Evolutionary conservation across 1,140 invertebrate species (phyloP).

Genomic region (Parapsyche elsis): DNA sequence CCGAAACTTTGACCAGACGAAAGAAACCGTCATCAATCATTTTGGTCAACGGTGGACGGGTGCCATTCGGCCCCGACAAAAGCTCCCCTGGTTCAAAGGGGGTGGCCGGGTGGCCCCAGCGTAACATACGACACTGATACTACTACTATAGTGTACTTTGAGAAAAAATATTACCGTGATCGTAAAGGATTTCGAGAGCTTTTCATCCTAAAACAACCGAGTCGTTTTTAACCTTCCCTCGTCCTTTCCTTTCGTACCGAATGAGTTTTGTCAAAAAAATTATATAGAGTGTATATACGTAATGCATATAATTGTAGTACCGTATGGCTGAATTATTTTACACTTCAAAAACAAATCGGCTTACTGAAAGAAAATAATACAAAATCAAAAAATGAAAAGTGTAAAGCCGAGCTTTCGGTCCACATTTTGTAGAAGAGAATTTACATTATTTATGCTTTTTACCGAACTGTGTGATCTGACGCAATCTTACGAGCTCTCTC

Average conservation of each 20-base stretch:
- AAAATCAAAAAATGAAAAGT: neutral
- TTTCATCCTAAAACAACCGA: too few relatives aligned
- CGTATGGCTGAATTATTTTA: neutral
- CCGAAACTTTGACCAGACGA: conserved; percentile 30
- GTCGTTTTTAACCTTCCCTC: too few relatives aligned
- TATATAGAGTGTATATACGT: too few relatives aligned
- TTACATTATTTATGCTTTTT: neutral
- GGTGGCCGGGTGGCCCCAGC: too few relatives aligned
- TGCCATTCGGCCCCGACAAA: neutral
- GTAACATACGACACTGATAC: too few relatives aligned
- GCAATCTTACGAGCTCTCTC: neutral
- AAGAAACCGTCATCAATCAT: conserved; percentile 37
- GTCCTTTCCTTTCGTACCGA: too few relatives aligned
- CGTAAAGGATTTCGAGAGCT: too few relatives aligned
- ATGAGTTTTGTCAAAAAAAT: too few relatives aligned
- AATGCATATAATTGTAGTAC: neutral
- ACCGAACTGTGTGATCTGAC: neutral
- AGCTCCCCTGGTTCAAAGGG: neutral
- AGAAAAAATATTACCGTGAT: too few relatives aligned
- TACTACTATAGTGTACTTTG: too few relatives aligned
- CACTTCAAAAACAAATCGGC: neutral
- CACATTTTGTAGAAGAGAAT: too few relatives aligned
- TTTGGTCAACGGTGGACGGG: conserved; percentile 26
- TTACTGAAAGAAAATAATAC: neutral
- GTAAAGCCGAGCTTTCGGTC: neutral